Conservation (phyloP, 1,140 invertebrate genomes). For the Panagrolaimus sp. region DNA sequence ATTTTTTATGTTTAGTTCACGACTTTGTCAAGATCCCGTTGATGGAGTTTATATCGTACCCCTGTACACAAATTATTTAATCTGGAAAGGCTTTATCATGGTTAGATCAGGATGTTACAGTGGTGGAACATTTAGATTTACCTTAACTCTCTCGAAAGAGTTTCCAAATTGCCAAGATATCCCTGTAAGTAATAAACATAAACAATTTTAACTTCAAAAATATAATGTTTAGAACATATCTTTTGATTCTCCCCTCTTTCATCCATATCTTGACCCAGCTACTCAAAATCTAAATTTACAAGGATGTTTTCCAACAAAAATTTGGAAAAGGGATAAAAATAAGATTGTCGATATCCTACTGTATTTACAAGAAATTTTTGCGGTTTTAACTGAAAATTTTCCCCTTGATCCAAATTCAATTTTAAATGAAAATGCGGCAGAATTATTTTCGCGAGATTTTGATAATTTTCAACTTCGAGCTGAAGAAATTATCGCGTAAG, state of each 20-base stretch:
- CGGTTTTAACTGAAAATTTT: constrained; percentile 3
- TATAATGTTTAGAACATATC: constrained; percentile 4
- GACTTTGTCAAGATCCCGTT: constrained; percentile 1
- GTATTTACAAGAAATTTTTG: constrained; percentile 4
- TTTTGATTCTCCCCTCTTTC: not conserved
- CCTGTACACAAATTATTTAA: not conserved
- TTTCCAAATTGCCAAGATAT: constrained; percentile 9
- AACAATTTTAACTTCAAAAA: not conserved
- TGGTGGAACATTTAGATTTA: constrained; percentile 8
- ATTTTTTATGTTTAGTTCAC: not conserved
- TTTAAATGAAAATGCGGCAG: constrained; percentile 1
- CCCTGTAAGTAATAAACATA: not conserved
- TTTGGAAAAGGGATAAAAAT: not conserved
- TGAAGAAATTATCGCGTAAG: constrained; percentile 11
- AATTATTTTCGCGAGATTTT: not conserved
- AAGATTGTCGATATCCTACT: not conserved
- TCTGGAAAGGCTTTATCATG: constrained; percentile 2
- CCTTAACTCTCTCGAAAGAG: not conserved
- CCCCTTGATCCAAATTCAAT: not conserved
- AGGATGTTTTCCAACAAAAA: not conserved
- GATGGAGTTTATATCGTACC: constrained; percentile 15
- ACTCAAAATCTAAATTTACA: not conserved
- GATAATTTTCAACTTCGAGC: constrained; percentile 10
- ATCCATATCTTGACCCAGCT: not conserved
- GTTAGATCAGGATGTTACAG: constrained; percentile 6